A percentile compares a stretch with the other conserved stretches of the same genome.
Conservation (phyloP, 2,113 vertebrate genomes). For the Rattus rattus region DNA sequence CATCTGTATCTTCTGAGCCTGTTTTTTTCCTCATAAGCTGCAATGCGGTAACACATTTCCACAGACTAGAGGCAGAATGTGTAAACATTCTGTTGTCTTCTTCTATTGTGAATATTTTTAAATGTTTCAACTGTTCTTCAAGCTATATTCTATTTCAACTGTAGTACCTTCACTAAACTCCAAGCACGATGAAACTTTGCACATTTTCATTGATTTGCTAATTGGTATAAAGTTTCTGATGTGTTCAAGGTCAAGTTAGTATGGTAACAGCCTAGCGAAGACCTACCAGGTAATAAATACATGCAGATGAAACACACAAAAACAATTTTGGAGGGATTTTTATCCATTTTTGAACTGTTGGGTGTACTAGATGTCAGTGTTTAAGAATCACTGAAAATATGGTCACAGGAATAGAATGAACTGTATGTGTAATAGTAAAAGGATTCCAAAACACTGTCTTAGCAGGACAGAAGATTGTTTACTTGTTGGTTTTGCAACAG, state of each 20-base stretch:
- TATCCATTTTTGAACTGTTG: background rate
- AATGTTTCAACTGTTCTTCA: background rate
- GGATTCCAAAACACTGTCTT: rapidly evolving
- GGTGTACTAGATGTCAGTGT: background rate
- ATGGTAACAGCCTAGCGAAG: background rate
- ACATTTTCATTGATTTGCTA: background rate
- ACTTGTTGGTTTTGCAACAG: background rate
- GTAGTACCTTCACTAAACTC: background rate
- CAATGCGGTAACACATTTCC: background rate
- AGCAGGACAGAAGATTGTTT: background rate
- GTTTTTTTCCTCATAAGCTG: background rate
- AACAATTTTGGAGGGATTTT: background rate
- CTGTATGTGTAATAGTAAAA: background rate
- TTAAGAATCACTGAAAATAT: background rate
- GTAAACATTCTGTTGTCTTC: background rate
- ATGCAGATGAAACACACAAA: background rate
- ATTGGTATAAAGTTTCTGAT: background rate
- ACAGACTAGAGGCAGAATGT: background rate
- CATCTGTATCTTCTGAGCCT: background rate
- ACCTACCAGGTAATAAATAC: background rate
- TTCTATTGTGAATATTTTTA: background rate
- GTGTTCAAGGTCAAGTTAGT: background rate
- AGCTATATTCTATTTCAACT: background rate
- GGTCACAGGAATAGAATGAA: background rate
- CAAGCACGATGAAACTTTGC: rapidly evolving